phyloP scores from a whole-genome alignment of 2,888 invertebrate genomes.

The Spodoptera exigua region DNA sequence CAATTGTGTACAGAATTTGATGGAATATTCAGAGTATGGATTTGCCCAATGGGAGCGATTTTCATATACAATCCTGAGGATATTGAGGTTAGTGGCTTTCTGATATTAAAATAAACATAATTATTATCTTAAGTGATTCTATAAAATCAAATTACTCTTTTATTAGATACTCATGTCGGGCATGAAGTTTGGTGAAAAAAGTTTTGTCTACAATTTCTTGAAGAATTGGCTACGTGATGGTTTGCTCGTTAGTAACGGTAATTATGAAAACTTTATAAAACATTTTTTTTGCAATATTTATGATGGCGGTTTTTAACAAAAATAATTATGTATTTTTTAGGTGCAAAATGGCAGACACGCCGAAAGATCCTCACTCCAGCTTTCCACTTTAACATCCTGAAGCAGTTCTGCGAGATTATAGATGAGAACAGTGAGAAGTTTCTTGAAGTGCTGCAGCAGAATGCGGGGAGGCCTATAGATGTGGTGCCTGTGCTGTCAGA shows the following conservation, averaged over 20 bases:
- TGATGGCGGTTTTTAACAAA: too few relatives aligned
- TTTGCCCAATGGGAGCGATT: conserved; percentile 54
- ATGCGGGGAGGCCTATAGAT: conserved; percentile 74
- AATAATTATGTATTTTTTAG: too few relatives aligned
- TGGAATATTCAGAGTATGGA: conserved; percentile 70
- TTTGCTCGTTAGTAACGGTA: conserved; percentile 82
- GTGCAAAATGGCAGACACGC: conserved; percentile 90
- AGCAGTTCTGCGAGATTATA: conserved; percentile 78
- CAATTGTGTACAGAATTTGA: conserved; percentile 57
- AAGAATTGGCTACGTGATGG: conserved; percentile 88
- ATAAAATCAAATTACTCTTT: background rate
- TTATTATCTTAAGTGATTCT: background rate
- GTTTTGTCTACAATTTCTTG: conserved; percentile 81
- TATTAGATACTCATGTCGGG: conserved; percentile 83
- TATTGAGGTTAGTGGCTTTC: conserved; percentile 41
- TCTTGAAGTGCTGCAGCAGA: conserved; percentile 69
- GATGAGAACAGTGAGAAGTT: conserved; percentile 81
- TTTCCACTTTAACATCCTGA: conserved; percentile 91
- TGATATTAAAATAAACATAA: too few relatives aligned
- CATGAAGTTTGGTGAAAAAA: conserved; percentile 85
- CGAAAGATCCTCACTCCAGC: conserved; percentile 90
- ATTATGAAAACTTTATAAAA: background rate
- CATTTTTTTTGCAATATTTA: too few relatives aligned
- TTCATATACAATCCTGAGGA: conserved; percentile 47
- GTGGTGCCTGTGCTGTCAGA: conserved; percentile 89